Percentiles rank a stretch among this genome's conserved stretches.
phyloP scores from a whole-genome alignment of 2,797 vertebrate species.

The Chelonia mydas region DNA sequence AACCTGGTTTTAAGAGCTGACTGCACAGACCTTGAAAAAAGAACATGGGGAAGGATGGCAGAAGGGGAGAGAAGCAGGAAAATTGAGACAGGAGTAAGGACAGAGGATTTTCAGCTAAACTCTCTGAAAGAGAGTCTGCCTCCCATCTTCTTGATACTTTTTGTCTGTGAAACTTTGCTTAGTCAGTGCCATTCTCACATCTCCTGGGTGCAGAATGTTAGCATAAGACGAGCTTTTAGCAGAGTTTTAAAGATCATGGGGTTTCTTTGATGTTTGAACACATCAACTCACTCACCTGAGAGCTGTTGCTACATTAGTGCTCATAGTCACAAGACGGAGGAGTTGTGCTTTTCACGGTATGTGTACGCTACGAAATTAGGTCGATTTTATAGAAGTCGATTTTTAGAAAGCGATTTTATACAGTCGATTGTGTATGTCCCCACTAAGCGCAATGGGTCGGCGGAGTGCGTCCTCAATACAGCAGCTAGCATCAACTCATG shows the following conservation, averaged over 20 bases:
- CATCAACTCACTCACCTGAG: not conserved
- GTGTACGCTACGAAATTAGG: no score
- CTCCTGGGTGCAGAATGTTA: not conserved
- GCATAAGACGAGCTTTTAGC: not conserved
- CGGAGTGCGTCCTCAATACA: no score
- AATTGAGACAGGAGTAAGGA: not conserved
- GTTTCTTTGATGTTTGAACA: not conserved
- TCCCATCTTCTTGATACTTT: not conserved
- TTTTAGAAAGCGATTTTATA: no score
- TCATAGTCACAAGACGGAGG: not conserved
- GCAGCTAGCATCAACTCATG: no score
- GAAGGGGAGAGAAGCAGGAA: not conserved
- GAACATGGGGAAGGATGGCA: not conserved
- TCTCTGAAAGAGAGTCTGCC: not conserved
- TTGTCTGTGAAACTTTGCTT: not conserved
- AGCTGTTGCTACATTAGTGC: fast-evolving
- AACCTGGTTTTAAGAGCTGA: not conserved
- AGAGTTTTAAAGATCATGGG: not conserved
- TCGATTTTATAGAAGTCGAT: no score
- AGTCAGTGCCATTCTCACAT: not conserved
- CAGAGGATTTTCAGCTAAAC: not conserved
- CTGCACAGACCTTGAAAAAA: not conserved
- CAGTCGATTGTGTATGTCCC: no score
- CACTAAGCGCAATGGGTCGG: no score
- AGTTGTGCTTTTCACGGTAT: not conserved